Base-by-base conservation (phyloP, 2,797 vertebrate species). In the Pempheris klunzingeri region DNA sequence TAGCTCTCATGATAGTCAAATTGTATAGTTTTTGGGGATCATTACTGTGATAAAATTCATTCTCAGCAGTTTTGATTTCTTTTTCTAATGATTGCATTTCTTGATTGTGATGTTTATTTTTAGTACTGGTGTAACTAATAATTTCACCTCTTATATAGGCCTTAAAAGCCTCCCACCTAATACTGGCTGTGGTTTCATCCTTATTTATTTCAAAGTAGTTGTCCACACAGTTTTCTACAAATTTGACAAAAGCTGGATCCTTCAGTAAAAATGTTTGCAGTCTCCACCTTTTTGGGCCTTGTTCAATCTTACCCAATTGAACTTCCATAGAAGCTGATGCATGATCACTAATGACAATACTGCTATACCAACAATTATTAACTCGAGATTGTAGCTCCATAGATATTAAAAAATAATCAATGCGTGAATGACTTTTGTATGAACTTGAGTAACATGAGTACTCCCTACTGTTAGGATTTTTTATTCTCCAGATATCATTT, bases 141-240 rank as follows among this genome's bases (percentile, higher is more conserved):
- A 79, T 68, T 30, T 79, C 43, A 2, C 30, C 64, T 1, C 62
- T 59, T 7, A 71, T 59, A 4, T 71, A 67, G 0, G 57, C 62
- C 47, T 79, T 79, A 11, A 73, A 79, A 1, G 41, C 57, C 15
- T 79, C 57, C 57, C 69, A 61, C 36, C 63, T 54, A 18, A 55
- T 57, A 20, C 66, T 30, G 24, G 58, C 66, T 7, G 8, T 22
- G 0, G 59, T 70, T 57, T 70, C 18, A 11, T 69, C 32, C 3
- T 11, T 46, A 30, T 77, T 69, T 2, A 38, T 0, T 39, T 69
- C 15, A 62, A 77, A 68, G 30, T 77, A 69, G 0, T 11, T 47
- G 2, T 77, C 41, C 1, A 69, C 69, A 2, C 22, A 62, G 1
- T 17, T 38, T 22, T 49, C 65, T 24, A 63, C 11, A 62, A n/a